Evolutionary conservation across 2,113 vertebrate genomes (phyloP).

Genomic region (Narcine bancroftii): DNA sequence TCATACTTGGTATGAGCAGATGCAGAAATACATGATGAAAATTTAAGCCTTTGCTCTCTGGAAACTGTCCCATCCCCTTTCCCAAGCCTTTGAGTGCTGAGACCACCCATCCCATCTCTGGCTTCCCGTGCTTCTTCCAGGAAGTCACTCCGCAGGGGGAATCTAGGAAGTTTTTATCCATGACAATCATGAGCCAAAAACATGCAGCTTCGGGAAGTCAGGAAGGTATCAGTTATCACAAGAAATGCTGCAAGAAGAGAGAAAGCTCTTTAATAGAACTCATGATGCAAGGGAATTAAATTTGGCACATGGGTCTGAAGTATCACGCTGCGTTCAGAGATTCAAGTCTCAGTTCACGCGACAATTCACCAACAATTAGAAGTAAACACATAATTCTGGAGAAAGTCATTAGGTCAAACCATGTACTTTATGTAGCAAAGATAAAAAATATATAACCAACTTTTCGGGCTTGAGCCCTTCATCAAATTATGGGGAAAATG

Average conservation of each 20-base stretch:
- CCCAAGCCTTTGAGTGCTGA: background rate
- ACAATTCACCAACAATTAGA: background rate
- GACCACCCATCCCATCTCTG: background rate
- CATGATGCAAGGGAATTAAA: background rate
- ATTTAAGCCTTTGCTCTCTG: background rate
- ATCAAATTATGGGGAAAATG: too few relatives aligned
- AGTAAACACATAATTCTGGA: too few relatives aligned
- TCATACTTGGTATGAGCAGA: background rate
- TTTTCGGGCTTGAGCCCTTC: too few relatives aligned
- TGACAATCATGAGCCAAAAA: background rate
- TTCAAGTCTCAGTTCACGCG: background rate
- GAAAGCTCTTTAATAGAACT: background rate
- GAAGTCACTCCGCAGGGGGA: background rate
- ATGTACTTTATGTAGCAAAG: too few relatives aligned
- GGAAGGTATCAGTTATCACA: background rate
- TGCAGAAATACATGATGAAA: background rate
- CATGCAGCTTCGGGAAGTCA: background rate
- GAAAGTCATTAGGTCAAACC: too few relatives aligned
- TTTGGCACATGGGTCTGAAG: background rate
- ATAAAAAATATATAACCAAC: too few relatives aligned
- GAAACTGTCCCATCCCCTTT: background rate
- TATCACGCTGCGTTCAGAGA: background rate
- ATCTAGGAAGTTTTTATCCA: background rate
- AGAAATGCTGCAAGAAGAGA: background rate
- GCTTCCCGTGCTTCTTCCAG: background rate